These are phyloP conservation scores for Serripes groenlandicus DNA, from an alignment of 2,888 invertebrate species.

Conservation along the genomic window DNA sequence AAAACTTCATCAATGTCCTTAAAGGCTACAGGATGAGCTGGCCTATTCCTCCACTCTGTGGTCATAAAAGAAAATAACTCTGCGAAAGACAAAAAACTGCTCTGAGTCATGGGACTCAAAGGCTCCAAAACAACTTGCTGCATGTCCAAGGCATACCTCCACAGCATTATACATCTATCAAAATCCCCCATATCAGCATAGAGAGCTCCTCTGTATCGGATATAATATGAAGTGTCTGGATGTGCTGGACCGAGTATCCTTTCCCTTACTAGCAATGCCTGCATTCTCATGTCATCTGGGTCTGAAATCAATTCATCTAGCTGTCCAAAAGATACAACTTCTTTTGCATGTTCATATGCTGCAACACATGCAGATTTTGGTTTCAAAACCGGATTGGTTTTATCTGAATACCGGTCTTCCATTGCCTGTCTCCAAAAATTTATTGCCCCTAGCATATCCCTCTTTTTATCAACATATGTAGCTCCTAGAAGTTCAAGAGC, in stretches of 20 bases:
- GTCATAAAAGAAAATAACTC: conserved; percentile 96
- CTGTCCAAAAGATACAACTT: conserved; percentile 92
- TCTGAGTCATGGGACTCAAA: conserved; percentile 97
- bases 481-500: conserved; percentile 97
- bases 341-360: conserved; percentile 95
- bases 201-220: conserved; percentile 96
- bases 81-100: conserved; percentile 96
- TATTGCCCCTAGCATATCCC: conserved; percentile 95
- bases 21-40: conserved; percentile 91
- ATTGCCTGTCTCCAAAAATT: conserved; percentile 96
- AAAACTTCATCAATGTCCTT: conserved; percentile 94
- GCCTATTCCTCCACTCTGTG: conserved; percentile 90
- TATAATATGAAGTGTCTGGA: conserved; percentile 98
- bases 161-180: conserved; percentile 94
- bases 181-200: conserved; percentile 97
- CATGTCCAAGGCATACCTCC: conserved; percentile 99
- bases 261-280: conserved; percentile 93
- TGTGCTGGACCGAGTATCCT: conserved; percentile 96
- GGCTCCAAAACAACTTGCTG: conserved; percentile 97
- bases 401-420: conserved; percentile 88
- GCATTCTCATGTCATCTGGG: conserved; percentile 99
- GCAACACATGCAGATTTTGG: conserved; percentile 91
- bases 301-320: conserved; percentile 95
- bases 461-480: conserved; percentile 98
- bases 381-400: conserved; percentile 89